Evolutionary conservation across 2,797 vertebrate genomes (phyloP), one percentile per base, ranked within the genome.

Genomic region (Alosa sapidissima): DNA sequence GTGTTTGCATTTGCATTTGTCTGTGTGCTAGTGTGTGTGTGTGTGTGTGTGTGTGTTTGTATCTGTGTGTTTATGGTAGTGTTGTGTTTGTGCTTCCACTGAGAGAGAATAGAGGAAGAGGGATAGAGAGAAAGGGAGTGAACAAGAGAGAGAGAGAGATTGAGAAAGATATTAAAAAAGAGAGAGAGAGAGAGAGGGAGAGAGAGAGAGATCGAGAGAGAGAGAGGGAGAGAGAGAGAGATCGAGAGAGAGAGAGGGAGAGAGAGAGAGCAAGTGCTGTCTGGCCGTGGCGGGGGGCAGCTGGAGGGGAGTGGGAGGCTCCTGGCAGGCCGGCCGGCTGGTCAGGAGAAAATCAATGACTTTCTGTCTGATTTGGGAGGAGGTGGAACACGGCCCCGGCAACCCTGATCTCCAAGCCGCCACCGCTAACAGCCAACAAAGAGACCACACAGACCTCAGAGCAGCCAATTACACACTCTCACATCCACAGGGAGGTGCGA

Each of bases 341-440:
- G 91, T 92, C 93, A 92, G 86, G 87, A 90, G 88, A 91, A 94
- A 94, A 95, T 96, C 95, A 92, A 96, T 95, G 85, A 90, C 92
- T 93, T 86, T 94, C 92, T 92, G 94, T 93, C 91, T 92, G 92
- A 89, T 94, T 91, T 89, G 89, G 24, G 83, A 89, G 93, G 92
- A 93, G 84, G 86, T 86, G 2, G 82, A 90, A 89, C 91, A 72
- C 2, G 75, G 88, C 89, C 90, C 87, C 81, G 62, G 21, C 81
- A 58, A 83, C 55, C 88, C 49, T 85, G 75, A 49, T 86, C 45
- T 87, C 81, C 88, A 89, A 84, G 72, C 72, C 85, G 81, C 88
- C 81, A 0, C 62, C 83, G 86, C 88, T 89, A 4, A 51, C 24
- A 62, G 85, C 52, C 87, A 92, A 91, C 47, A 91, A 90, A 86